Base-by-base conservation (phyloP, 2,797 vertebrate species). In the Rhinatrema bivittatum region DNA sequence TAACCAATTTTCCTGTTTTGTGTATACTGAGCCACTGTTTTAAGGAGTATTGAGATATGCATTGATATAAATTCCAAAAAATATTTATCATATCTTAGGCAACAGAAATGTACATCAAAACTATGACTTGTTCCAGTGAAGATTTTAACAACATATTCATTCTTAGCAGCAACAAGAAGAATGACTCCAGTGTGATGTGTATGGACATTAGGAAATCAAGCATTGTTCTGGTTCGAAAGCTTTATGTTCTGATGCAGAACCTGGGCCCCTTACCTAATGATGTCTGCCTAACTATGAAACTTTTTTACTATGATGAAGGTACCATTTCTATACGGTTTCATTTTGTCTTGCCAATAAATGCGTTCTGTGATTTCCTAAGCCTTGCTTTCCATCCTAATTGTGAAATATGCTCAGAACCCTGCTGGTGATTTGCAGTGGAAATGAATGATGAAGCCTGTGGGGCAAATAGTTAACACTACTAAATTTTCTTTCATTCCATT, bases 261-360 rank as follows among this genome's bases (percentile, higher is more conserved):
- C 81, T 98, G 34, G 87, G 87, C 12, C 91, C 93, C 0, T 76
- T 98, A 33, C 93, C 94, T 11, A 84, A 75, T 34, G 83, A 77
- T 0, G 79, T 97, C 42, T 94, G 73, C 50, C 79, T 98, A 59
- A 95, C 87, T 35, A 98, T 98, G 94, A 96, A 92, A 47, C 85
- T 98, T 10, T 84, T 87, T 4, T 98, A 96, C 63, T 96, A 96
- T 0, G 88, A 98, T 3, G 76, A 91, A 42, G 93, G 94, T 97
- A 76, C 29, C 20, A 1, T 18, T 63, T 51, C 13, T 5, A 0
- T 3, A 4, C 26, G 26, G 5, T 35, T n/a, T 20, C 30, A 1
- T 4, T 20, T 40, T 12, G 16, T 3, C 30, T 47, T n/a, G 6
- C 24, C n/a, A n/a, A 34, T 4, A 3, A 31, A 2, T 28, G 24